A percentile compares a stretch with the other conserved stretches of the same genome.
phyloP scores from a whole-genome alignment of 2,797 vertebrate species.

The Natrix natrix region DNA sequence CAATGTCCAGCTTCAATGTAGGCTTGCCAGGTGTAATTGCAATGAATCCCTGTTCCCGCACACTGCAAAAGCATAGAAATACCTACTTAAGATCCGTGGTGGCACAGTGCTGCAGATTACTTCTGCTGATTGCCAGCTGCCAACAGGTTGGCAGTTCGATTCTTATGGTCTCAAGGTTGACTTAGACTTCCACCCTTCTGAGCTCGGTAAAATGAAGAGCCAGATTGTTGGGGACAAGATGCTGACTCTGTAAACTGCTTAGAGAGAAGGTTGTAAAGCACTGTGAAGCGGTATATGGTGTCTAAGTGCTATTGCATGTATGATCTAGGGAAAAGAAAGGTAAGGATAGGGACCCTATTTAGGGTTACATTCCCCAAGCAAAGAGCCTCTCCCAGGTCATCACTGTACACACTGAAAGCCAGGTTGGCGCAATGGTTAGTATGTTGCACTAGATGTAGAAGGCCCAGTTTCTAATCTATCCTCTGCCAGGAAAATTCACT shows the following conservation, averaged over 20 bases:
- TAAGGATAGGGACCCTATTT: background rate
- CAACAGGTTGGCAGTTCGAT: background rate
- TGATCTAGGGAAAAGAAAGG: background rate
- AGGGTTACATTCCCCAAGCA: background rate
- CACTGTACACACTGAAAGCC: background rate
- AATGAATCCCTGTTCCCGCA: background rate
- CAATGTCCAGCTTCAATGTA: background rate
- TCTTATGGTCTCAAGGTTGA: background rate
- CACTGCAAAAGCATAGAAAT: background rate
- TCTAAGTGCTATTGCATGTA: background rate
- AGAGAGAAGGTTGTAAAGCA: background rate
- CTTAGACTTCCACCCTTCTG: background rate
- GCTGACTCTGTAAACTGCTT: background rate
- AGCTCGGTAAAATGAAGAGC: background rate
- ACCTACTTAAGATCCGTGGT: background rate
- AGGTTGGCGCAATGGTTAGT: background rate
- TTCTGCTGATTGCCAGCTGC: background rate
- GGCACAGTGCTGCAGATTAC: background rate
- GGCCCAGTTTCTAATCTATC: background rate
- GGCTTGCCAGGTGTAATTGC: background rate
- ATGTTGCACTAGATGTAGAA: background rate
- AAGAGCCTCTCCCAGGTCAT: background rate
- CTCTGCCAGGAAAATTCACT: background rate
- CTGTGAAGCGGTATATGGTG: no score
- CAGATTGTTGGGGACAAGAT: background rate